Evolutionary conservation across 2,797 vertebrate species (phyloP), one percentile per base, ranked within the genome.

Genomic region (Gymnothorax javanicus): DNA sequence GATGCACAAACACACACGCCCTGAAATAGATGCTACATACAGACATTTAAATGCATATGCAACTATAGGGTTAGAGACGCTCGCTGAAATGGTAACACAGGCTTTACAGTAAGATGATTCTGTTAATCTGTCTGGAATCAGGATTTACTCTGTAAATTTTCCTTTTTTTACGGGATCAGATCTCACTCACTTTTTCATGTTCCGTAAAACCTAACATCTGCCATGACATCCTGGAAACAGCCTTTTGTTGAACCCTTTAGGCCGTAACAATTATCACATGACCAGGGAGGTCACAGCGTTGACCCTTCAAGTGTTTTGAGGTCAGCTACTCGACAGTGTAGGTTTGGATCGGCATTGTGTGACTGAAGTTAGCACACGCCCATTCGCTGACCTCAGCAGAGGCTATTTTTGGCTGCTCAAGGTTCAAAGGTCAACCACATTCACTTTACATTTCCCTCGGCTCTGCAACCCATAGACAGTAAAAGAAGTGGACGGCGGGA

Each of bases 341-440:
- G 75, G 43, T 54, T 54, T 54, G 43, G 75, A 43, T 52, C 43
- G 75, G 5, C 54, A 54, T 79, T 43, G 50, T 54, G 6, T 79
- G 50, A 54, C 75, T 50, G 6, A 52, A n/a, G 52, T 79, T 79
- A 50, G 75, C 17, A 52, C 75, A n/a, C 13, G 50, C 75, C 33
- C 33, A 33, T 33, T 4, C 33, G 17, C 75, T 8, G 75, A 12
- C 62, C 62, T 1, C 11, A 43, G 71, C 12, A 77, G 50, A 1
- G 33, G 73, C 75, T 79, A 79, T 79, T 79, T 79, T 79, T 54
- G 50, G 15, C 15, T 15, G 50, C 54, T 54, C 75, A 13, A 54
- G 75, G 75, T 43, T 79, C 43, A 79, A 54, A 79, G 75, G 75
- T 79, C 75, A 79, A 43, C 17, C 75, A 54, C 23, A 54, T 54